A percentile compares a stretch with the other conserved stretches of the same genome.
phyloP scores from a whole-genome alignment of 2,888 invertebrate species.

The Phymatocera aterrima region DNA sequence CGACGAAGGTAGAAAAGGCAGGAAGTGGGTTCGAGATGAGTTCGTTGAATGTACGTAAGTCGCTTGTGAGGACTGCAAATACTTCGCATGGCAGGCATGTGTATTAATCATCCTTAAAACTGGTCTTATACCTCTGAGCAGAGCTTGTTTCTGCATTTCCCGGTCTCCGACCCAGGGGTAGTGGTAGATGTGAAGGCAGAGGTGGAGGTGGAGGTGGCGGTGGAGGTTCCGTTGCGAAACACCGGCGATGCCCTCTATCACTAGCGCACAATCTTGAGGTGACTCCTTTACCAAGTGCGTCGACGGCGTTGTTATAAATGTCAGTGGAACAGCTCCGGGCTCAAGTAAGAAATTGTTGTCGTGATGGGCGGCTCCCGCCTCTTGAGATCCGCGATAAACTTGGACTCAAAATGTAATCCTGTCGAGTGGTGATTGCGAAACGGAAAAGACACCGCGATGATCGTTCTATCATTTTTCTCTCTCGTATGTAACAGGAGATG shows the following conservation, averaged over 20 bases:
- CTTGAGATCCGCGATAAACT: conserved; percentile 26
- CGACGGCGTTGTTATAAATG: conserved; percentile 53
- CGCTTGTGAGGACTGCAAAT: not conserved
- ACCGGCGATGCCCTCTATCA: conserved; percentile 9
- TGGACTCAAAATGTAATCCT: conserved; percentile 8
- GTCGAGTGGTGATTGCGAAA: not conserved
- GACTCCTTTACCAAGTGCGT: conserved; percentile 44
- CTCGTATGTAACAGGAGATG: not conserved
- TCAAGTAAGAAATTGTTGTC: conserved; percentile 50
- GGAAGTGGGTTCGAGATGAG: not conserved
- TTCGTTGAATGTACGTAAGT: not conserved
- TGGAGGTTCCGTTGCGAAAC: not conserved
- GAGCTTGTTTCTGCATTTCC: conserved; percentile 36
- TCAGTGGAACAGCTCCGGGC: conserved; percentile 55
- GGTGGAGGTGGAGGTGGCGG: not conserved
- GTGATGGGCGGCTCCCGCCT: conserved; percentile 51
- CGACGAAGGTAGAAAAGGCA: not conserved
- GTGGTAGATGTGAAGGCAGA: too few species aligned
- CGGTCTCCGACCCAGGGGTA: not conserved
- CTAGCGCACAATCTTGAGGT: not conserved
- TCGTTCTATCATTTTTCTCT: not conserved
- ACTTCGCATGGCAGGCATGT: not conserved
- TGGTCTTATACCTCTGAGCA: conserved; percentile 33
- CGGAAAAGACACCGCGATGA: conserved; percentile 13
- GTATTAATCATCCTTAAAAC: conserved; percentile 40